Evolutionary conservation across 2,797 vertebrate species (phyloP), one percentile per base, ranked within the genome.

Genomic region (Xenentodon cancila): DNA sequence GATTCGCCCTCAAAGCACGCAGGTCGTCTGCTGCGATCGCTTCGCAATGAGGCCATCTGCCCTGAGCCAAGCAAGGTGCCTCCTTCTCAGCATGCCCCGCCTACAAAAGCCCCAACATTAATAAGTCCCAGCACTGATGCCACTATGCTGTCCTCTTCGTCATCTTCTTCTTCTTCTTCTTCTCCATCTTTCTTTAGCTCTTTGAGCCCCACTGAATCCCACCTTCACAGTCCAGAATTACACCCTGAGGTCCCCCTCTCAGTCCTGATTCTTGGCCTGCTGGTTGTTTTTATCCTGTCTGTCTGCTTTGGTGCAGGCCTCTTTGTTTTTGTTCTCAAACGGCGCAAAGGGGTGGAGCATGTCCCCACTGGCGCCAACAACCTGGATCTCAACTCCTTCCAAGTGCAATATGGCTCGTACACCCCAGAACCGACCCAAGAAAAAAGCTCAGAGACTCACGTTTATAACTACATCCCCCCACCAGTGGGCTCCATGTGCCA

Each of bases 401-500:
- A 98, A 81, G 92, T 99, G 53, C 97, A 98, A 55, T 99, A 99
- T 0, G 95, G 96, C 73, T 96, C 96, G 18, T 99, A 99, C 83
- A 94, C 93, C 43, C 87, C 92, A 0, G 96, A 97, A 64, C 86
- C 89, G 0, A 95, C 92, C 0, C 85, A 86, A 13, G 95, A 95
- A 53, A 98, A 98, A 89, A 91, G 68, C 44, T 82, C 92, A 0
- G 96, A 99, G 55, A 95, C 94, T 59, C 97, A 98, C 0, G 95
- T 98, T 63, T 99, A 98, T 75, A 98, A 98, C 77, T 99, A 98
- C 61, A 97, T 97, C 76, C 95, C 97, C 17, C 96, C 97, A 21
- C 94, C 97, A 0, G 92, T 99, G 53, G 95, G 96, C 25, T 96
- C 97, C 87, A 99, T 99, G 97, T 99, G 97, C 88, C 97, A 97